Evolutionary conservation across 2,888 invertebrate species (phyloP), one percentile per base, ranked within the genome.

Genomic region (Tipula confusa): DNA sequence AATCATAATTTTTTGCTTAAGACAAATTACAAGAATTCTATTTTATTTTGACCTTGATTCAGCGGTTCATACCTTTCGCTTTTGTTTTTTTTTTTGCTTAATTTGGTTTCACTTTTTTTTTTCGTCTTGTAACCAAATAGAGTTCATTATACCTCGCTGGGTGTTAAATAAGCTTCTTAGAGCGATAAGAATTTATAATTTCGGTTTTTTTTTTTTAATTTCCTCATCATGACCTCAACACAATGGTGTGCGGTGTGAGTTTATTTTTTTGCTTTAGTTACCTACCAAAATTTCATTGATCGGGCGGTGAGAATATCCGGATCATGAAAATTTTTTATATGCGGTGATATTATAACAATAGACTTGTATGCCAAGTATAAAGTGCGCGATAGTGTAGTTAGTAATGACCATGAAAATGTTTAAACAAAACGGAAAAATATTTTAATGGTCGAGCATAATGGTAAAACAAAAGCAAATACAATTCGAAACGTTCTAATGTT

Each of bases 11-110:
- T 64, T 64, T 64, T 18, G 64, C 18, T 64, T 24, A 64, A 64
- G 64, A 64, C 64, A 48, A 48, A 48, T 64, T 64, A 64, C 64
- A 64, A 64, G 64, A 64, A 64, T 64, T 64, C 64, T 64, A 64
- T 64, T 43, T n/a, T n/a, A 43, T n/a, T 43, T 64, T 64, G 64
- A 64, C 64, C 64, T 64, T 64, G 64, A 64, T 64, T 64, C 43
- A 2, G 43, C 43, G 43, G 43, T 43, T 43, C 43, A 43, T 43
- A 43, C 64, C 64, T 64, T 64, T 64, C 64, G 64, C 64, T 64
- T 64, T 64, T 24, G 15, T 5, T 43, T 43, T 43, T 15, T 43
- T 33, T 33, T 33, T 33, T 33, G 6, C 0, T 33, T 43, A 6
- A 43, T 64, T 64, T 64, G 24, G 64, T 64, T 64, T 64, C 64